Conservation (phyloP, 2,113 vertebrate genomes). For the Scomber scombrus region DNA sequence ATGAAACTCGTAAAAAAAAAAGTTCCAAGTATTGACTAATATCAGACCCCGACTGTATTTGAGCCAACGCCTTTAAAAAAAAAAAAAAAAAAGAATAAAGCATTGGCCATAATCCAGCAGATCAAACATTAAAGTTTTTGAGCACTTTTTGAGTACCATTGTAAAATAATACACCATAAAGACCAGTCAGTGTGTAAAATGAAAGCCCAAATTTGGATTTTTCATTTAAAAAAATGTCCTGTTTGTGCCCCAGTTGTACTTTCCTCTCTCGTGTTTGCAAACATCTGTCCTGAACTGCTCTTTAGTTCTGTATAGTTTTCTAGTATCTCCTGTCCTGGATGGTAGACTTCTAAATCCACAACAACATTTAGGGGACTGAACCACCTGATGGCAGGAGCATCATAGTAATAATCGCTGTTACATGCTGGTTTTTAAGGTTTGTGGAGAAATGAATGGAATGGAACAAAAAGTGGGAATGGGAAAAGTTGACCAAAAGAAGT, state of each 20-base stretch:
- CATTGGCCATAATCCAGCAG: background rate
- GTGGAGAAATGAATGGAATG: background rate
- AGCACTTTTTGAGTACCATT: too few species aligned
- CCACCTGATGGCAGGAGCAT: background rate
- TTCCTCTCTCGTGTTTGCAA: background rate
- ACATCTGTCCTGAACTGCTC: slow-evolving; percentile 5
- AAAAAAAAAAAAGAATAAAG: too few species aligned
- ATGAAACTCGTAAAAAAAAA: background rate
- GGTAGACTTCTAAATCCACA: background rate
- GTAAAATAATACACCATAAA: too few species aligned
- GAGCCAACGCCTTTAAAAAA: background rate
- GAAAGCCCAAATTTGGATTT: background rate
- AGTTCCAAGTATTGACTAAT: background rate
- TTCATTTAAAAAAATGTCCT: background rate
- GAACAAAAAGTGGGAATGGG: background rate
- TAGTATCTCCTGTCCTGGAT: background rate
- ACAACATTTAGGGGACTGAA: slow-evolving; percentile 12
- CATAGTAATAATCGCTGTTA: background rate
- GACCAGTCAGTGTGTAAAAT: background rate
- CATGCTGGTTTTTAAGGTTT: background rate
- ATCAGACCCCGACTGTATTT: background rate
- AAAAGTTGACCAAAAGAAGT: background rate
- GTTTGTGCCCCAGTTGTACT: background rate
- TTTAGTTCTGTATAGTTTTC: background rate
- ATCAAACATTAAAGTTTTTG: background rate